These are phyloP conservation scores for Mesochorus sp. DNA, from an alignment of 2,888 invertebrate species.

Conservation along the genomic window DNA sequence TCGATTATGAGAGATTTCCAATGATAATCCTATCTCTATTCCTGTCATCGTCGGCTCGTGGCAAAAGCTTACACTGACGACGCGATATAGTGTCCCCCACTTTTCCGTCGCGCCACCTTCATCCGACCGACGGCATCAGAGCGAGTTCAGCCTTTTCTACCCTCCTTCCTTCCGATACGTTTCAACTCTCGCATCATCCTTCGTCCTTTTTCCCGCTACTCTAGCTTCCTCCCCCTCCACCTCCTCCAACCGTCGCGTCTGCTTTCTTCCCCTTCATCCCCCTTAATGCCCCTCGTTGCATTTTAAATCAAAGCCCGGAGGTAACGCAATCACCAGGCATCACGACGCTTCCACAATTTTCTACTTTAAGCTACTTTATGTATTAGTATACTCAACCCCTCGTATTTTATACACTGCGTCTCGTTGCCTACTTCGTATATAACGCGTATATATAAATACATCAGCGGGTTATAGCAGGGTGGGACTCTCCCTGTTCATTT, in stretches of 20 bases:
- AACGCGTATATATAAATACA: background rate
- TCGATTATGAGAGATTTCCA: no score
- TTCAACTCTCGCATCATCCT: slow-evolving; percentile 54
- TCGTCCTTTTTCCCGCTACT: slow-evolving; percentile 60
- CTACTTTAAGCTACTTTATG: slow-evolving; percentile 83
- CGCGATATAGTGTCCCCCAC: background rate
- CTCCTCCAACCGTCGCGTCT: slow-evolving; percentile 44
- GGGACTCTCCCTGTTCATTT: background rate
- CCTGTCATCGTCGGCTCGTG: slow-evolving; percentile 3
- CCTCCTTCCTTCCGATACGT: slow-evolving; percentile 39
- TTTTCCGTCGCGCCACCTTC: slow-evolving; percentile 40
- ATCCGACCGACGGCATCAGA: slow-evolving; percentile 38
- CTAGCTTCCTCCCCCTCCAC: slow-evolving; percentile 54
- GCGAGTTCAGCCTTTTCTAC: slow-evolving; percentile 45
- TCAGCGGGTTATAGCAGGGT: slow-evolving; percentile 63
- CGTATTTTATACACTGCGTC: slow-evolving; percentile 52
- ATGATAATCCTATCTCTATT: no score
- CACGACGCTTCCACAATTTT: slow-evolving; percentile 83
- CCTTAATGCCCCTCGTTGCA: slow-evolving; percentile 79
- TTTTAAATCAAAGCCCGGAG: slow-evolving; percentile 82
- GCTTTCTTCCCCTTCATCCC: slow-evolving; percentile 21
- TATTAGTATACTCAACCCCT: slow-evolving; percentile 77
- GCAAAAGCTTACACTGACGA: slow-evolving; percentile 29
- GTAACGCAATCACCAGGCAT: slow-evolving; percentile 82
- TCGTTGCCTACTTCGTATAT: slow-evolving; percentile 28